Percentiles rank a stretch among this genome's conserved stretches.
Conservation (phyloP, 2,888 invertebrate genomes). For the Dolichomitus sp. region DNA sequence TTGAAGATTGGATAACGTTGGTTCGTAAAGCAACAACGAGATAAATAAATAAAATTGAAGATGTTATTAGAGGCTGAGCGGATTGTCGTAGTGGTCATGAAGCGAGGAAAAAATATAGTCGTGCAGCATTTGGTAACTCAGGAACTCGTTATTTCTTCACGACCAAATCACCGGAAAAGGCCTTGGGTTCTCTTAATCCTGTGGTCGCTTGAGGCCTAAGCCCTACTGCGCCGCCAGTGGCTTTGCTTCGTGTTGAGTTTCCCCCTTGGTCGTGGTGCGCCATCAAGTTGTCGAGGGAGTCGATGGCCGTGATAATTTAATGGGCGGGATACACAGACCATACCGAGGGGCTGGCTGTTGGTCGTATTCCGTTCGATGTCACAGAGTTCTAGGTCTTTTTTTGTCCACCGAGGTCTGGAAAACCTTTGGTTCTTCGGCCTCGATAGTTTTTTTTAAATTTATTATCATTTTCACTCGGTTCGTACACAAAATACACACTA, state of each 20-base stretch:
- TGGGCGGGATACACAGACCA: constrained; percentile 64
- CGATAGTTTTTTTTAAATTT: constrained; percentile 20
- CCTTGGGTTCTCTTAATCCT: constrained; percentile 54
- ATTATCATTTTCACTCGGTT: constrained; percentile 35
- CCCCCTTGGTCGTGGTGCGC: constrained; percentile 55
- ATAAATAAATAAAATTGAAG: constrained; percentile 24
- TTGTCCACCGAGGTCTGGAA: constrained; percentile 32
- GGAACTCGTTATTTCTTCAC: constrained; percentile 61
- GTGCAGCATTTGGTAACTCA: constrained; percentile 8
- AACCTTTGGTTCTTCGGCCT: constrained; percentile 51
- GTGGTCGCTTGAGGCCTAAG: constrained; percentile 59
- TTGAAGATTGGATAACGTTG: not conserved
- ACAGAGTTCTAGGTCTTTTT: constrained; percentile 28
- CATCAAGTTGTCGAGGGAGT: constrained; percentile 66
- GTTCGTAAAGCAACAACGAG: not conserved
- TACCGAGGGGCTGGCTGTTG: constrained; percentile 30
- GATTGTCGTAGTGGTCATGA: constrained; percentile 10
- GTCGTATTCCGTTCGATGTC: constrained; percentile 34
- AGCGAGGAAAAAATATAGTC: constrained; percentile 23
- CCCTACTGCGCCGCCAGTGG: constrained; percentile 47
- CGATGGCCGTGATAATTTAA: constrained; percentile 76
- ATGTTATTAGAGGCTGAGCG: constrained; percentile 16
- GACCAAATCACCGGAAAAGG: constrained; percentile 61
- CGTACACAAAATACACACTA: constrained; percentile 54
- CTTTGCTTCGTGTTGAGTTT: constrained; percentile 45